Percentiles rank a stretch among this genome's conserved stretches.
These are phyloP conservation scores for Babyrousa celebensis DNA, from an alignment of 2,797 vertebrate species.

Conservation along the genomic window DNA sequence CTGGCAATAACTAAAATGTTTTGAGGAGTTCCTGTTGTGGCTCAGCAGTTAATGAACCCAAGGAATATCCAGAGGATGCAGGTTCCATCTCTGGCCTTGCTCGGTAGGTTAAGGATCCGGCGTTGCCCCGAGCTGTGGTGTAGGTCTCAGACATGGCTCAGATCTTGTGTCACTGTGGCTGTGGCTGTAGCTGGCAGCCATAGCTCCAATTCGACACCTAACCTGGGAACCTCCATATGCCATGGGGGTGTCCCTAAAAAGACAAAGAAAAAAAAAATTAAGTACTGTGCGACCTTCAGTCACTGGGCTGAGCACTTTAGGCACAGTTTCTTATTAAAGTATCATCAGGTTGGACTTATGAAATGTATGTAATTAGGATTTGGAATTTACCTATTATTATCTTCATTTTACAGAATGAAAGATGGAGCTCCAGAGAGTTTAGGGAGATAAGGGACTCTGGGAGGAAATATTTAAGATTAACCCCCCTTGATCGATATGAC, in stretches of 20 bases:
- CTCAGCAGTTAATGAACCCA: too few species aligned
- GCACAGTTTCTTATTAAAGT: conserved; percentile 6
- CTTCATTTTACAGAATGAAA: conserved; percentile 20
- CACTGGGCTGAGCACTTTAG: neutral
- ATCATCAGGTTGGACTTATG: neutral
- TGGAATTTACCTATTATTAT: neutral
- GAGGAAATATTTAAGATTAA: neutral
- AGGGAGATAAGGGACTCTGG: neutral
- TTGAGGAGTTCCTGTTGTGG: neutral
- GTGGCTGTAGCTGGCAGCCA: too few species aligned
- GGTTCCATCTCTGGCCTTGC: too few species aligned
- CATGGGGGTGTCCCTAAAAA: too few species aligned
- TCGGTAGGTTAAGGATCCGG: too few species aligned
- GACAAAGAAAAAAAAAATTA: too few species aligned
- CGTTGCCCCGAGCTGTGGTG: too few species aligned
- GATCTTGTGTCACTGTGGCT: too few species aligned
- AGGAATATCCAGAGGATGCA: too few species aligned
- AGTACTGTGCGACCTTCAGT: neutral
- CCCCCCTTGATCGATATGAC: neutral
- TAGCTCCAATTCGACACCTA: too few species aligned
- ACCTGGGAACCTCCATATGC: too few species aligned
- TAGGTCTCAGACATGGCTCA: too few species aligned
- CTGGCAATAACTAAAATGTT: neutral
- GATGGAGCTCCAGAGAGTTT: neutral
- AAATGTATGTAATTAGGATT: neutral